These are phyloP conservation scores for Tetragnatha versicolor DNA, from an alignment of 1,140 invertebrate genomes.

Conservation along the genomic window DNA sequence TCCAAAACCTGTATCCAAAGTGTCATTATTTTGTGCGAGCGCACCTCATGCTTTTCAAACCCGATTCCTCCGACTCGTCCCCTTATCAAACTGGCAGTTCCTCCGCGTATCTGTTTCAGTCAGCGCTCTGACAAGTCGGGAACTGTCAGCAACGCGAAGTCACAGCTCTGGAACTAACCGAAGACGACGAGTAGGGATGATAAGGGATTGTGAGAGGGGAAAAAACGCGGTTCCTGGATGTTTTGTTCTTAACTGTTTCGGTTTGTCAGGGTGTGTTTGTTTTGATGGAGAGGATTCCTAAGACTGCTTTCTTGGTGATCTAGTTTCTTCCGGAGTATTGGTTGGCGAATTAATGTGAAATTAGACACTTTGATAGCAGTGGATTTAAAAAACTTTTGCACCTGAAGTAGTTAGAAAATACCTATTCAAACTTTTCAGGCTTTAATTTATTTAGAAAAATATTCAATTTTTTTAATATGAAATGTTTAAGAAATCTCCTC, in stretches of 20 bases:
- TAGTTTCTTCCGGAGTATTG: too few species aligned
- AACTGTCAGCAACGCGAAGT: background rate
- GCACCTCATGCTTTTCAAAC: background rate
- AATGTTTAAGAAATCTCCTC: too few species aligned
- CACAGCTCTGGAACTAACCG: background rate
- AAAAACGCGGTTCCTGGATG: background rate
- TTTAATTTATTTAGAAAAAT: too few species aligned
- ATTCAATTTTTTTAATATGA: too few species aligned
- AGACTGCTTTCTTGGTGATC: too few species aligned
- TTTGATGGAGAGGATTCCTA: background rate
- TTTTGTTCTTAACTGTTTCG: background rate
- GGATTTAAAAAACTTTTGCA: too few species aligned
- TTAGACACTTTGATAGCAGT: too few species aligned
- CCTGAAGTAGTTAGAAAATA: too few species aligned
- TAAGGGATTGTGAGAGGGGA: background rate
- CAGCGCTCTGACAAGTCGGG: too few species aligned
- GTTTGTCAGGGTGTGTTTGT: background rate
- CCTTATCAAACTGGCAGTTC: background rate
- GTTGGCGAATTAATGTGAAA: too few species aligned
- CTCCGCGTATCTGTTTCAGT: background rate
- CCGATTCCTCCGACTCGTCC: background rate
- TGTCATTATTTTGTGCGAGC: background rate
- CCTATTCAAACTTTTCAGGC: too few species aligned
- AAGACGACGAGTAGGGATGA: background rate
- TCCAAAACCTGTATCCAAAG: background rate